A percentile compares a stretch with the other conserved stretches of the same genome.
Evolutionary conservation across 2,888 invertebrate genomes (phyloP).

Genomic region (Hyalella azteca): DNA sequence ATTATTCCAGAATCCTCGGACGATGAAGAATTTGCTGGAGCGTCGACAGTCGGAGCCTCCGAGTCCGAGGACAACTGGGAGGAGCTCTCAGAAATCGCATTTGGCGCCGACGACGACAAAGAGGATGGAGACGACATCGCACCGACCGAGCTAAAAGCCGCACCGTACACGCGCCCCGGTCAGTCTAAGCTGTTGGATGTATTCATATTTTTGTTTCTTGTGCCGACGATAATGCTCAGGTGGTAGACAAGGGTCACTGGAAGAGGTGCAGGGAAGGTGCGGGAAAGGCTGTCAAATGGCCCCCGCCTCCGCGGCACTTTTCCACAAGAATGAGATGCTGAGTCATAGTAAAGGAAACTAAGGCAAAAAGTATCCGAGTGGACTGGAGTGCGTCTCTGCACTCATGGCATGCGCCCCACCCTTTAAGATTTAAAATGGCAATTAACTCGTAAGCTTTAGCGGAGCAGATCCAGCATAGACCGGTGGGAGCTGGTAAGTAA

Average conservation of each 20-base stretch:
- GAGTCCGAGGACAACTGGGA: conserved; percentile 38
- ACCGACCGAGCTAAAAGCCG: not conserved
- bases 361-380: too few species aligned
- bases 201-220: not conserved
- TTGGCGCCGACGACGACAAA: not conserved
- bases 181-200: not conserved
- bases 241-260: not conserved
- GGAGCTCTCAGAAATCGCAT: conserved; percentile 18
- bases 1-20: not conserved
- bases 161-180: not conserved
- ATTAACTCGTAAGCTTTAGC: too few species aligned
- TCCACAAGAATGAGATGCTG: too few species aligned
- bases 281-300: not conserved
- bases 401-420: too few species aligned
- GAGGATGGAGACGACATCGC: not conserved
- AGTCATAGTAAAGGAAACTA: too few species aligned
- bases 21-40: conserved; percentile 13
- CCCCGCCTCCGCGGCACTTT: not conserved
- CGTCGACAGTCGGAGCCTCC: not conserved
- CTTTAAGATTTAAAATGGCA: too few species aligned
- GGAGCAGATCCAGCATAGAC: too few species aligned
- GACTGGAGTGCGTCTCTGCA: too few species aligned
- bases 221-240: not conserved
- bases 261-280: not conserved
- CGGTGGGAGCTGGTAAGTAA: too few species aligned